These are phyloP conservation scores for Erebia palarica DNA, from an alignment of 2,888 invertebrate species.

Conservation along the genomic window DNA sequence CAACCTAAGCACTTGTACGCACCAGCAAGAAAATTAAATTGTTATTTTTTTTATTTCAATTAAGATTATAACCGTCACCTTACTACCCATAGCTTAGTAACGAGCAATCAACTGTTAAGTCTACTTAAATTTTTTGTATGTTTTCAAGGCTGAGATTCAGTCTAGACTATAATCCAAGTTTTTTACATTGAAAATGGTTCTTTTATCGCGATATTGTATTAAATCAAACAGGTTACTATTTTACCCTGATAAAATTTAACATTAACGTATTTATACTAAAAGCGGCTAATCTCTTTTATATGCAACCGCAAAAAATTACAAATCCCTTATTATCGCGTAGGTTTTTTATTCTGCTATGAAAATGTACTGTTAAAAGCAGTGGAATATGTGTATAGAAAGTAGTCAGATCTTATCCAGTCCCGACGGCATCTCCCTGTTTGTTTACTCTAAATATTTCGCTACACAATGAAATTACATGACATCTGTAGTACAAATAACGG, in stretches of 20 bases:
- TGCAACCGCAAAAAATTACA: slow-evolving; percentile 64
- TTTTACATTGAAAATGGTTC: slow-evolving; percentile 7
- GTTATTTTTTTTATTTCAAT: not conserved
- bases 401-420: slow-evolving; percentile 70
- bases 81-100: not conserved
- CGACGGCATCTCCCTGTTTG: slow-evolving; percentile 69
- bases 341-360: slow-evolving; percentile 63
- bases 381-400: slow-evolving; percentile 60
- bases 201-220: not conserved
- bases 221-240: not conserved
- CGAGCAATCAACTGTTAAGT: slow-evolving; percentile 3
- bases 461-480: slow-evolving; percentile 82
- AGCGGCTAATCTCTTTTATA: slow-evolving; percentile 68
- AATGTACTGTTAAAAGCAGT: slow-evolving; percentile 63
- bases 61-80: not conserved
- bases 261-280: slow-evolving; percentile 48
- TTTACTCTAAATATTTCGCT: slow-evolving; percentile 81
- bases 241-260: slow-evolving; percentile 29
- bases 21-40: not conserved
- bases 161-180: slow-evolving; percentile 14
- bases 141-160: slow-evolving; percentile 12
- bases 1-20: not conserved
- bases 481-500: slow-evolving; percentile 82
- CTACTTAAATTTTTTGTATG: not conserved
- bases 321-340: slow-evolving; percentile 68